phyloP scores from a whole-genome alignment of 2,797 vertebrate genomes.

The Pipistrellus kuhlii region DNA sequence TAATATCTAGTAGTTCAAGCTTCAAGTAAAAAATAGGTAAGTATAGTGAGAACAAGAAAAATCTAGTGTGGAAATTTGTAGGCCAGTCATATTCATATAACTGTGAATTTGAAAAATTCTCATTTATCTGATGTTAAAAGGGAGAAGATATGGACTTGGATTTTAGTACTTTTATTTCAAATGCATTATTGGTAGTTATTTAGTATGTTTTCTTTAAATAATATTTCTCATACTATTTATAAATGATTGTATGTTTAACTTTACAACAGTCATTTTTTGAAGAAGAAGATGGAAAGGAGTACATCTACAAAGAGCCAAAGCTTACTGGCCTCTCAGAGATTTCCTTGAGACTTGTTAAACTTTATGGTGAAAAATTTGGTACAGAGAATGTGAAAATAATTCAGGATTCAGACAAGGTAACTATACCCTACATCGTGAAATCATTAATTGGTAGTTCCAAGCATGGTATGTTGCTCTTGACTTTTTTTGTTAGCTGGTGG shows the following conservation, averaged over 20 bases:
- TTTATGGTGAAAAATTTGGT: slow-evolving; percentile 98
- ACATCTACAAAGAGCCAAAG: slow-evolving; percentile 99
- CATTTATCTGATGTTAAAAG: slow-evolving; percentile 6
- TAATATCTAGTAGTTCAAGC: not conserved
- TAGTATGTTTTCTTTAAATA: slow-evolving; percentile 14
- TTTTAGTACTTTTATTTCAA: slow-evolving; percentile 31
- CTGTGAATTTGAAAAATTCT: slow-evolving; percentile 22
- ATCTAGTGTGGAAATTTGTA: not conserved
- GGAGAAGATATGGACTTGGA: not conserved
- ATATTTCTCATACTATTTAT: not conserved
- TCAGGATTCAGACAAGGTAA: slow-evolving; percentile 98
- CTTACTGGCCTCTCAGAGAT: slow-evolving; percentile 97
- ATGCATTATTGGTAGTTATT: not conserved
- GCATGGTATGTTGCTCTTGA: not conserved
- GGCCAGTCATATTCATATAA: not conserved
- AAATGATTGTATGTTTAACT: slow-evolving; percentile 53
- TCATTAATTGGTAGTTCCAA: not conserved
- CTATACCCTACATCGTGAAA: not conserved
- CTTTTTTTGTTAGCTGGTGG: not conserved
- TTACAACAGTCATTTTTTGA: slow-evolving; percentile 95
- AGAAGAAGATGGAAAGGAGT: slow-evolving; percentile 98
- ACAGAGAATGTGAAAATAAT: slow-evolving; percentile 96
- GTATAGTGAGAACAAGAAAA: not conserved
- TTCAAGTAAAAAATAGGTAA: slow-evolving; percentile 42
- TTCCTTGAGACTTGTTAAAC: slow-evolving; percentile 94